Evolutionary conservation across 1,140 invertebrate genomes (phyloP).

Genomic region (Cryptotermes secundus): DNA sequence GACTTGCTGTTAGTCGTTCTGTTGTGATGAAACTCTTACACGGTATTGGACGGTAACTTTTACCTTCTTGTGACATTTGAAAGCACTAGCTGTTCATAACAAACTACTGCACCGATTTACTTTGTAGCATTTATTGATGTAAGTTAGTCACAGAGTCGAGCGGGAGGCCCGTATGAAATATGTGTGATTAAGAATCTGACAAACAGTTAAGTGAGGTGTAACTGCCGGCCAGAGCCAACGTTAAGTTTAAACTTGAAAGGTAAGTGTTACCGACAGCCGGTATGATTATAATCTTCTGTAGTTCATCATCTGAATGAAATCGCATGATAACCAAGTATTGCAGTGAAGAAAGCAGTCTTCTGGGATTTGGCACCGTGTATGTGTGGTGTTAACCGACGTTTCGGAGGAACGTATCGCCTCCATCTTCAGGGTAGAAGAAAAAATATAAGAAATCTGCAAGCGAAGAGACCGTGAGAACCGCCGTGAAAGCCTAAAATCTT

Average conservation of each 20-base stretch:
- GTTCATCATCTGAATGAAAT: too few species aligned
- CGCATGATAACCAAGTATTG: too few species aligned
- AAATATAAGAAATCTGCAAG: too few species aligned
- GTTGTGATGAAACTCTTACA: neutral
- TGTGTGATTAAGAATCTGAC: neutral
- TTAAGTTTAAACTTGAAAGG: neutral
- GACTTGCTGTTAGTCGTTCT: neutral
- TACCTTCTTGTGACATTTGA: neutral
- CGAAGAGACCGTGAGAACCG: too few species aligned
- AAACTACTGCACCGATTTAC: neutral
- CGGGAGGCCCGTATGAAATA: neutral
- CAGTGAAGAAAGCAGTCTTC: too few species aligned
- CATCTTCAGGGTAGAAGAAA: too few species aligned
- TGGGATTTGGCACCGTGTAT: too few species aligned
- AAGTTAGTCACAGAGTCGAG: neutral
- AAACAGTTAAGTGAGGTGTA: neutral
- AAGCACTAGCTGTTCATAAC: neutral
- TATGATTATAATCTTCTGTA: neutral
- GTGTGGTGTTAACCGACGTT: too few species aligned
- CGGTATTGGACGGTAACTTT: neutral
- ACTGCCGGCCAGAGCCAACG: neutral
- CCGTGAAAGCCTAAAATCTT: too few species aligned
- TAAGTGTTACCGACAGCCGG: neutral
- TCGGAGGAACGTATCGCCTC: too few species aligned
- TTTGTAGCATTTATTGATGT: neutral